A percentile compares a stretch with the other conserved stretches of the same genome.
Evolutionary conservation across 2,888 invertebrate genomes (phyloP).

Genomic region (Acanthosepion lycidas): DNA sequence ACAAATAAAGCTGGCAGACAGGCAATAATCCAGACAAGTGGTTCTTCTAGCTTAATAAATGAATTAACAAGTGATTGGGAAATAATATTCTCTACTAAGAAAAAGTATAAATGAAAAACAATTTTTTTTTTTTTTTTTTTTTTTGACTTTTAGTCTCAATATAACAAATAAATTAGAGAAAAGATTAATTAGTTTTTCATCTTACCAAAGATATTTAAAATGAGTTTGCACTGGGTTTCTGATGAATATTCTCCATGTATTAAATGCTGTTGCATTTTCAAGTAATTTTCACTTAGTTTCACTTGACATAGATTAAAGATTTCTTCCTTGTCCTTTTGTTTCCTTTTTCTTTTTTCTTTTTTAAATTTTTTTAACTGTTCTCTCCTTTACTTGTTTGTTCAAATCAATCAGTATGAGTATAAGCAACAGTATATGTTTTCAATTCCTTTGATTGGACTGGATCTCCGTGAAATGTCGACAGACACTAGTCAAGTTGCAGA

Average conservation of each 20-base stretch:
- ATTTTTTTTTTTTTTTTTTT: neutral
- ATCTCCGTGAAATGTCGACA: conserved; percentile 33
- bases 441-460: neutral
- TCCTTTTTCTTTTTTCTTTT: neutral
- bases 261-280: neutral
- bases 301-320: neutral
- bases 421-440: too few species aligned
- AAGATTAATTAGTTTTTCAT: neutral
- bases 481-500: neutral
- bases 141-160: neutral
- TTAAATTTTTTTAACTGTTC: neutral
- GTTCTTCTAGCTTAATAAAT: neutral
- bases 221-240: neutral
- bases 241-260: neutral
- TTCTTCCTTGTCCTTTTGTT: neutral
- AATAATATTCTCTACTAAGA: neutral
- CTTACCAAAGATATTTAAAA: neutral
- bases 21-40: neutral
- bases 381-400: neutral
- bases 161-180: neutral
- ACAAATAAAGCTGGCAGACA: neutral
- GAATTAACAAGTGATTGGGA: neutral
- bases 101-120: neutral
- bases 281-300: neutral
- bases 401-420: neutral